These are phyloP conservation scores for Dexiosoma caninum DNA, from an alignment of 2,888 invertebrate species.

Conservation along the genomic window DNA sequence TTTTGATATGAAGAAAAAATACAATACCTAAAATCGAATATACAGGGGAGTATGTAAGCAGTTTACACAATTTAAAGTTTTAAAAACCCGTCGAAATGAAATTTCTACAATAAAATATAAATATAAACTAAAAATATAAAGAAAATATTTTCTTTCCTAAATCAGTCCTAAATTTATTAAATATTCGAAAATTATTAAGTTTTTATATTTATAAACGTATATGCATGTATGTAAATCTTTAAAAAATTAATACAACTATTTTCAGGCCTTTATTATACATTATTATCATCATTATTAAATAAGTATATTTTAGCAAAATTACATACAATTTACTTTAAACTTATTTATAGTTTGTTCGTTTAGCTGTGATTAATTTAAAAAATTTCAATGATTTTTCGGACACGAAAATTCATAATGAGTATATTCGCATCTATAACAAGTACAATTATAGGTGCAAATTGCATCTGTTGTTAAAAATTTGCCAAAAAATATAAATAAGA, in stretches of 20 bases:
- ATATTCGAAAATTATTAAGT: constrained; percentile 5
- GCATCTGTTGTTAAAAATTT: too few species aligned
- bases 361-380: constrained; percentile 39
- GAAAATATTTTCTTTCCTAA: not conserved
- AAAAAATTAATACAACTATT: constrained; percentile 50
- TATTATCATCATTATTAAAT: constrained; percentile 2
- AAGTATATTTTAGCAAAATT: constrained; percentile 4
- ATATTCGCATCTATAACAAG: too few species aligned
- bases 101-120: too few species aligned
- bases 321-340: not conserved
- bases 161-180: constrained; percentile 22
- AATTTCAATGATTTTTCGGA: constrained; percentile 24
- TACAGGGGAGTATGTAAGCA: not conserved
- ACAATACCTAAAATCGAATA: not conserved
- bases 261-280: constrained; percentile 43
- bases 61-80: not conserved
- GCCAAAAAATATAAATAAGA: too few species aligned
- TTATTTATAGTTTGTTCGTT: constrained; percentile 42
- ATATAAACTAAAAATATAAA: not conserved
- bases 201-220: constrained; percentile 21
- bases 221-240: constrained; percentile 17
- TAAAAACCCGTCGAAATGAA: not conserved
- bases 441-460: too few species aligned
- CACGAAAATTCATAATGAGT: too few species aligned
- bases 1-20: not conserved